phyloP scores from a whole-genome alignment of 2,888 invertebrate species.

The Macropis europaea region DNA sequence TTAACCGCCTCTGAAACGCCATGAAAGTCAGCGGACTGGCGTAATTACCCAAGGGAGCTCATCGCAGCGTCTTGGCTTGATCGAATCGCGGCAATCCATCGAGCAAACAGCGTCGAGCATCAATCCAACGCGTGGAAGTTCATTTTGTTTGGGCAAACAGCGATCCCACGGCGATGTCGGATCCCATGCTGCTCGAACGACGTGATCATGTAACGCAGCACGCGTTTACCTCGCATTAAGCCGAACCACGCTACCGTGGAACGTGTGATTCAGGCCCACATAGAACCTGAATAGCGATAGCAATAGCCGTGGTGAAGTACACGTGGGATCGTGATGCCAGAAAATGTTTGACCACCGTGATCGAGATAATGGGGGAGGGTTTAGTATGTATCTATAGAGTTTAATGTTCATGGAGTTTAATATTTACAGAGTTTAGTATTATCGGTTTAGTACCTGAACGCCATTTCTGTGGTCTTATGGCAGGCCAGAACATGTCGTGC shows the following conservation, averaged over 20 bases:
- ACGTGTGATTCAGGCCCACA: slow-evolving; percentile 18
- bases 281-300: slow-evolving; percentile 40
- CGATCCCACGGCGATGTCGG: slow-evolving; percentile 5
- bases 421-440: too few species aligned
- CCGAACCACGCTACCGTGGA: slow-evolving; percentile 12
- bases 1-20: too few species aligned
- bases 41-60: too few species aligned
- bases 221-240: slow-evolving; percentile 22
- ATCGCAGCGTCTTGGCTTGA: too few species aligned
- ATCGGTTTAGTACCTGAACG: too few species aligned
- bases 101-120: background rate
- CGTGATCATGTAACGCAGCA: slow-evolving; percentile 13
- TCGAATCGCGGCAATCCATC: too few species aligned
- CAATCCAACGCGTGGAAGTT: background rate
- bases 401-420: too few species aligned
- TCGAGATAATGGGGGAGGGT: background rate
- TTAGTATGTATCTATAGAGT: too few species aligned
- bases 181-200: background rate
- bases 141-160: background rate
- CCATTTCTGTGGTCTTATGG: too few species aligned
- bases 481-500: too few species aligned
- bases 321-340: slow-evolving; percentile 26
- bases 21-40: too few species aligned
- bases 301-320: slow-evolving; percentile 30
- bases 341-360: slow-evolving; percentile 30